Evolutionary conservation across 2,113 vertebrate species (phyloP).

Genomic region (Apodemus speciosus): DNA sequence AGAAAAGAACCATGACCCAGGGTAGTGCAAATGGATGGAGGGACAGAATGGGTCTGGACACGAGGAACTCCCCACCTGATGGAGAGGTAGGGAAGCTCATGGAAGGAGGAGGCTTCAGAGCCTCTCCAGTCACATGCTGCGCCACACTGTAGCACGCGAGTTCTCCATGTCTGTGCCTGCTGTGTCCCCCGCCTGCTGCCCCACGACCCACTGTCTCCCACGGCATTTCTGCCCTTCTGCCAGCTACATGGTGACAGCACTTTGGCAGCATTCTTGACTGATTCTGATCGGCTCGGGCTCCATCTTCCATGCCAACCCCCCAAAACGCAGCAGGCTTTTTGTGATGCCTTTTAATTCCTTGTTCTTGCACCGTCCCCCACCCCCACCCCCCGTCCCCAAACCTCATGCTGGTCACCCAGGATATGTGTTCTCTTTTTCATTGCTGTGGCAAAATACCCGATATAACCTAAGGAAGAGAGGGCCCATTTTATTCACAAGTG

Average conservation of each 20-base stretch:
- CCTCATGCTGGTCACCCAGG: accelerated
- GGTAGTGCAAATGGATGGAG: background rate
- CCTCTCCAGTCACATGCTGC: background rate
- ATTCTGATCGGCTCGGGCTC: background rate
- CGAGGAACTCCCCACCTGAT: accelerated
- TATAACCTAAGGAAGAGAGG: background rate
- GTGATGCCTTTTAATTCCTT: background rate
- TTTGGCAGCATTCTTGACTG: background rate
- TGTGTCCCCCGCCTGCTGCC: background rate
- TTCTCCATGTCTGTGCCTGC: no score
- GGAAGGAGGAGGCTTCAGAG: background rate
- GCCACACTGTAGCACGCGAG: accelerated
- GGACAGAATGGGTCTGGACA: background rate
- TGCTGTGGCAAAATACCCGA: background rate
- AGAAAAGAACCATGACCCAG: background rate
- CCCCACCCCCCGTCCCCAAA: background rate
- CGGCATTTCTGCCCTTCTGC: background rate
- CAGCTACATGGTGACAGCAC: background rate
- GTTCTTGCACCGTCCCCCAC: no score
- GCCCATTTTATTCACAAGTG: background rate
- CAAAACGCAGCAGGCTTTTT: background rate
- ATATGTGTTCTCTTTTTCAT: background rate
- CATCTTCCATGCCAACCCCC: background rate
- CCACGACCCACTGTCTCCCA: background rate
- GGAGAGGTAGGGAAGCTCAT: accelerated